Percentiles rank a stretch among this genome's conserved stretches.
phyloP scores from a whole-genome alignment of 2,888 invertebrate genomes.

The Amphiduros pacificus region DNA sequence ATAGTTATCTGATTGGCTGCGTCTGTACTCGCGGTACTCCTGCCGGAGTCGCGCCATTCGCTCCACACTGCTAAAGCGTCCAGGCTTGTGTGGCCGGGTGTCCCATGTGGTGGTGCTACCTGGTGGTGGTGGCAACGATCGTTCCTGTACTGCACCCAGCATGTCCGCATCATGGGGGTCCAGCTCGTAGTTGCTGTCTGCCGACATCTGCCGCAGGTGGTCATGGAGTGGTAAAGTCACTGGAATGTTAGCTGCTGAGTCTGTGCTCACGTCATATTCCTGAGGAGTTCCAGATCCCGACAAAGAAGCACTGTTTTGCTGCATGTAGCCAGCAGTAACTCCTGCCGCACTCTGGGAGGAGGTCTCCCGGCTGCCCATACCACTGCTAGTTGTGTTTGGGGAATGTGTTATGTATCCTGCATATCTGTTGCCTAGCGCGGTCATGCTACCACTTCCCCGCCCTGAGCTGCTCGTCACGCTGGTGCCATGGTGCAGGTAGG shows the following conservation, averaged over 20 bases:
- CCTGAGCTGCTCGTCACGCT: background rate
- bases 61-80: background rate
- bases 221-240: background rate
- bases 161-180: too few relatives aligned
- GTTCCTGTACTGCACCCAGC: too few relatives aligned
- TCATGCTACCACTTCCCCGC: background rate
- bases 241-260: background rate
- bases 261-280: too few relatives aligned
- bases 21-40: background rate
- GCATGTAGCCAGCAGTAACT: background rate
- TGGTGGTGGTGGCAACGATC: too few relatives aligned
- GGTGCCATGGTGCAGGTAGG: too few relatives aligned
- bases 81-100: background rate
- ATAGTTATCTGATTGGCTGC: background rate
- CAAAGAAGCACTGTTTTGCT: too few relatives aligned
- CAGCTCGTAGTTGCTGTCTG: too few relatives aligned
- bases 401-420: background rate
- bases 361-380: constrained; percentile 1
- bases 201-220: background rate
- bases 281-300: too few relatives aligned
- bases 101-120: background rate
- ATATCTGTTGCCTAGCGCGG: background rate
- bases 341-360: background rate
- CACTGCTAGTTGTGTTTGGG: background rate
- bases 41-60: background rate